Base-by-base conservation (phyloP, 1,140 invertebrate genomes). In the Epicauta chinensis region DNA sequence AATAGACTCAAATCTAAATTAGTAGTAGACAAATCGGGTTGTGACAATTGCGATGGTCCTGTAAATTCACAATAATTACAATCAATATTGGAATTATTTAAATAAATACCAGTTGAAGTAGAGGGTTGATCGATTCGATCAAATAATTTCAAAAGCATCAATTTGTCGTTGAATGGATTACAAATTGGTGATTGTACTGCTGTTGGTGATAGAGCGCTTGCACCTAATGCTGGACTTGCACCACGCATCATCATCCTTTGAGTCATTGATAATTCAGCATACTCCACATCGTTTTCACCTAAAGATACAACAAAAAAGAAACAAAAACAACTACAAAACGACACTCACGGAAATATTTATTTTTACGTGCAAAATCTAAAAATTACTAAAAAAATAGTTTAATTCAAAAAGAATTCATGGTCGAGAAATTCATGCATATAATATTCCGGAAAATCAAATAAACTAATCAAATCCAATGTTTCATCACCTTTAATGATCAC, bases 241-340 rank as follows among this genome's bases (percentile, higher is more conserved):
- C 65, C 62, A 2, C 62, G 51, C 16, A 61, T 45, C 23, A 73
- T 55, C 15, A 73, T 47, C 16, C 66, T 60, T 53, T 74, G 74
- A 3, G 71, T 65, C 63, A 76, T 69, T 14, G 74, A 75, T 48
- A 77, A 75, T 65, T 86, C 83, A 1, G 82, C 82, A 68, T 83
- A 77, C 62, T 86, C 83, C 3, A 86, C 79, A 65, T 86, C 83
- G 68, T 87, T 86, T 66, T 87, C 84, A 54, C 80, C 83, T 78
- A 63, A 68, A 58, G 54, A 36, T 35, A 49, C 29, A 47, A 17
- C 17, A 34, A 34, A 9, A n/a, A 4, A 4, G 17, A 13, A 48
- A 48, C 36, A 49, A 34, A 4, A 34, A 34, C n/a, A 34, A n/a
- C 10, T 7, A 34, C 2, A 34, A 34, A 17, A n/a, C n/a, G n/a